Evolutionary conservation across 2,797 vertebrate genomes (phyloP), one percentile per base, ranked within the genome.

Genomic region (Lagodon rhomboides): DNA sequence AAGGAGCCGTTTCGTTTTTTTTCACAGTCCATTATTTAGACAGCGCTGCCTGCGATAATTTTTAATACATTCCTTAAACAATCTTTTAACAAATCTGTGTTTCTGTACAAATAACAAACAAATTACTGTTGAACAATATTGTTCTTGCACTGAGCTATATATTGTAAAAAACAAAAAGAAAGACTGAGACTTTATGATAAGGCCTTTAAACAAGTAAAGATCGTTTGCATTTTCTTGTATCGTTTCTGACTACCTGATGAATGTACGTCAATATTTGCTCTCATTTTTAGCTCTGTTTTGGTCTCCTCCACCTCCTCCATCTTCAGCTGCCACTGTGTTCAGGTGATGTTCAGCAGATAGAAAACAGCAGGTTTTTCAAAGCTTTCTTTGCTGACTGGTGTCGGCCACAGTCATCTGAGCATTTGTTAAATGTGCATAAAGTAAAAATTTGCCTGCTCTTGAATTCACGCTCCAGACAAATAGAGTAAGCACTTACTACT

Each of bases 231-330:
- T 41, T n/a, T 7, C 22, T 20, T 8, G 5, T 22, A 15, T 6
- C 22, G 11, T 43, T 10, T 43, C 6, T 43, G 59, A 20, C 41
- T 12, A 8, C 11, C 23, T 49, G 23, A 47, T 47, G 44, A 46
- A 63, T 59, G 25, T 13, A 47, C 47, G 6, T 25, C 3, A 47
- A 20, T 16, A 20, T 3, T 49, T 15, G 18, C 11, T 30, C n/a
- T 56, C 27, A 38, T n/a, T 23, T 49, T 0, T 20, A 1, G 16
- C n/a, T 50, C n/a, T 50, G 23, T 61, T 61, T 60, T 22, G 13
- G 64, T 46, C 55, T 75, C 55, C 47, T 30, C 46, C 30, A n/a
- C 20, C 43, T 56, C 16, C n/a, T n/a, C n/a, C n/a, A n/a, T n/a
- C n/a, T n/a, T n/a, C n/a, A n/a, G n/a, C n/a, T n/a, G n/a, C n/a